These are phyloP conservation scores for Aix galericulata DNA, from an alignment of 2,113 vertebrate genomes.

Conservation along the genomic window DNA sequence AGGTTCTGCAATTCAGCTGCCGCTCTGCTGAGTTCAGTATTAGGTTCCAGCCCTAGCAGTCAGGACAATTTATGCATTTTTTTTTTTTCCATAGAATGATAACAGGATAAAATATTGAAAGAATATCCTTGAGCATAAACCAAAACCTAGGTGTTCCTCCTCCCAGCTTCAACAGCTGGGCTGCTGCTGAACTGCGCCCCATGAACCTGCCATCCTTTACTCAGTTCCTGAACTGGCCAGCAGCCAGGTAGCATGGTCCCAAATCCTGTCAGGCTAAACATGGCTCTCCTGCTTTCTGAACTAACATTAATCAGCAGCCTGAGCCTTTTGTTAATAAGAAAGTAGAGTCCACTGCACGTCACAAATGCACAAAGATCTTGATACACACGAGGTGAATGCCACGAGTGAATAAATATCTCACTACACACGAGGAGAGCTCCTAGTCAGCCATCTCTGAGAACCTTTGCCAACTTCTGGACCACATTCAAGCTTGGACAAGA, in stretches of 20 bases:
- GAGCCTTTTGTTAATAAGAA: background rate
- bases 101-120: background rate
- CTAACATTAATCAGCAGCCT: background rate
- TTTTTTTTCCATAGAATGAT: background rate
- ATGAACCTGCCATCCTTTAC: background rate
- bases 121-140: background rate
- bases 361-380: rapidly evolving
- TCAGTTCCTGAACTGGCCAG: background rate
- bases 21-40: rapidly evolving
- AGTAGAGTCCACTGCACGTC: rapidly evolving
- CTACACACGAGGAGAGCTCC: rapidly evolving
- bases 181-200: background rate
- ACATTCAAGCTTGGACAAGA: background rate
- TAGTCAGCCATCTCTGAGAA: background rate
- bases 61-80: background rate
- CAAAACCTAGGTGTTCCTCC: background rate
- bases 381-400: background rate
- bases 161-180: background rate
- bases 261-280: background rate
- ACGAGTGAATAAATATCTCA: rapidly evolving
- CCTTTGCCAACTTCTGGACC: background rate
- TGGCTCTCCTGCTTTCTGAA: background rate
- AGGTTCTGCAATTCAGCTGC: background rate
- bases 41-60: background rate
- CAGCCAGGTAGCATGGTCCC: rapidly evolving